A percentile compares a stretch with the other conserved stretches of the same genome.
Conservation (phyloP, 2,888 invertebrate species). For the Lydus trimaculatus region DNA sequence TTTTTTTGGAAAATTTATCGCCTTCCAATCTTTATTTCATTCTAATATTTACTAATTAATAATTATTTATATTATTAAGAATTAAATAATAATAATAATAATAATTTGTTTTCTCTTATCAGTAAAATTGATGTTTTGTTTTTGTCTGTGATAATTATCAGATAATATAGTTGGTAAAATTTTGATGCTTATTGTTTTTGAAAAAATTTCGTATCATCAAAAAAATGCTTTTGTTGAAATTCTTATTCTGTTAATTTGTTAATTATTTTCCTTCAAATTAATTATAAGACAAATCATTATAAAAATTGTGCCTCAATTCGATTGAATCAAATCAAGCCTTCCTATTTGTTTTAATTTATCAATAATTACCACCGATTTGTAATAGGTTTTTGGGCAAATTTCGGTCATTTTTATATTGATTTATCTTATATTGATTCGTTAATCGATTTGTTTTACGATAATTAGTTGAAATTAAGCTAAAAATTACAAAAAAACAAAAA, state of each 20-base stretch:
- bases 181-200: conserved; percentile 21
- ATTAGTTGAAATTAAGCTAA: neutral
- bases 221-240: conserved; percentile 19
- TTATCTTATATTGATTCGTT: conserved; percentile 21
- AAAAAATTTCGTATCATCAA: conserved; percentile 8
- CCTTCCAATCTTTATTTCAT: conserved; percentile 13
- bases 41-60: neutral
- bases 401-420: conserved; percentile 23
- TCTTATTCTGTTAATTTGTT: conserved; percentile 21
- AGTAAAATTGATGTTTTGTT: neutral
- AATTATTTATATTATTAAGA: neutral
- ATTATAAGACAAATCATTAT: conserved; percentile 29
- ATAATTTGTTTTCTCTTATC: neutral
- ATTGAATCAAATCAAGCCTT: conserved; percentile 23
- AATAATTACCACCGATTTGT: conserved; percentile 17
- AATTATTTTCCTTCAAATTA: conserved; percentile 1
- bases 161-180: conserved; percentile 11
- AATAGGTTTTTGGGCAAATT: conserved; percentile 1
- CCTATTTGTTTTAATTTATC: conserved; percentile 17
- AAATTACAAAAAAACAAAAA: neutral
- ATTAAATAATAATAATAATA: neutral
- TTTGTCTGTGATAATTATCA: conserved; percentile 5
- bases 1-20: conserved; percentile 15
- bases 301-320: conserved; percentile 25
- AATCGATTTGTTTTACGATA: neutral